Percentiles rank a stretch among this genome's conserved stretches.
These are phyloP conservation scores for Chymomyza amoena DNA, from an alignment of 2,888 invertebrate genomes.

Conservation along the genomic window DNA sequence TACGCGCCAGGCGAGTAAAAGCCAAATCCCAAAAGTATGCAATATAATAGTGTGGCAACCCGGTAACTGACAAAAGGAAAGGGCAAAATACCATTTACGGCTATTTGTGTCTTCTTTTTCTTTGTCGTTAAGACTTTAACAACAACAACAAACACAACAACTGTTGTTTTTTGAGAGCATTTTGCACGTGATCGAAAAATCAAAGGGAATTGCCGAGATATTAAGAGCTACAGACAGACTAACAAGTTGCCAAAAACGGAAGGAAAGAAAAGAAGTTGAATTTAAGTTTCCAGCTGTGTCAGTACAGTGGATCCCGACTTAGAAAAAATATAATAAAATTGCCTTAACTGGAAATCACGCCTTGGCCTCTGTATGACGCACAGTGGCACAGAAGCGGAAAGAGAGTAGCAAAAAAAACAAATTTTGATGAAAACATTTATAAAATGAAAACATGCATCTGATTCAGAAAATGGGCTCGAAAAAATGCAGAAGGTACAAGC, in stretches of 20 bases:
- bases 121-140: background rate
- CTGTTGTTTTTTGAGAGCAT: background rate
- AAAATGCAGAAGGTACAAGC: too few relatives aligned
- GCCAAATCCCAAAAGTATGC: constrained; percentile 7
- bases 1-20: background rate
- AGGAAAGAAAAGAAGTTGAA: background rate
- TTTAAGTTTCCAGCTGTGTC: too few relatives aligned
- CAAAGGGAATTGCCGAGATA: background rate
- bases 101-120: too few relatives aligned
- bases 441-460: too few relatives aligned
- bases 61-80: background rate
- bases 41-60: background rate
- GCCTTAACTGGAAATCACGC: too few relatives aligned
- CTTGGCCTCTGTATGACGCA: too few relatives aligned
- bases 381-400: too few relatives aligned
- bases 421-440: too few relatives aligned
- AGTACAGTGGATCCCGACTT: background rate
- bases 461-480: too few relatives aligned
- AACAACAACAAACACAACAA: background rate
- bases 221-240: background rate
- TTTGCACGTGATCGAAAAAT: constrained; percentile 5
- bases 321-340: too few relatives aligned
- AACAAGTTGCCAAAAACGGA: background rate
- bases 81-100: background rate
- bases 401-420: too few relatives aligned